Base-by-base conservation (phyloP, 2,113 vertebrate genomes). In the Tragelaphus buxtoni region DNA sequence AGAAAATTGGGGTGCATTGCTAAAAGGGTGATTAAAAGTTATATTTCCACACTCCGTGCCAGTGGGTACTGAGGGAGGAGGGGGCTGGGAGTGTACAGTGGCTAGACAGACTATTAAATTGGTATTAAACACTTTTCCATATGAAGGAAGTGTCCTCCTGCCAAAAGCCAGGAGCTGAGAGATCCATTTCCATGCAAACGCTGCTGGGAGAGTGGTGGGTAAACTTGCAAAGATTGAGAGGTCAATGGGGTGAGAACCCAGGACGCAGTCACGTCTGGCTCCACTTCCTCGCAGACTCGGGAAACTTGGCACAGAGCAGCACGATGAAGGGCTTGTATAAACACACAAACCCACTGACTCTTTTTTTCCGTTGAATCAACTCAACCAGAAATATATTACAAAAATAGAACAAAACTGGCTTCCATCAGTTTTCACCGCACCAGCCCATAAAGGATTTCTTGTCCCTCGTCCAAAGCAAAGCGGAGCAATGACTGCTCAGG, bases 51-150 rank as follows among this genome's bases (percentile, higher is more conserved):
- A 76, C 76, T 91, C 92, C 80, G 98, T 98, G 96, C 98, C 97
- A 97, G 94, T 85, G 95, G 95, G 97, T 96, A 93, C 91, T 28
- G 94, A 74, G 3, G 60, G 85, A 74, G 95, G 81, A 92, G 96
- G 85, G 0, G 97, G 91, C 81, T 86, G 11, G 60, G 97, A 98
- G 98, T 91, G 97, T 95, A 97, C 96, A 84, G 98, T 98, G 98
- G 98, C 98, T 98, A 99, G 98, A 99, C 98, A 98, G 98, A 97
- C 98, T 97, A 98, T 99, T 98, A 99, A 98, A 98, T 98, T 97
- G 97, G 98, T 98, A 98, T 98, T 99, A 99, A 99, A 98, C 98
- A 97, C 96, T 98, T 98, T 98, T 99, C 98, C 98, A 99, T 99
- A 98, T 98, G 99, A 98, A 98, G 98, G 98, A 99, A 98, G 97